phyloP scores from a whole-genome alignment of 1,140 invertebrate species.

The Drosophila rhopaloa region DNA sequence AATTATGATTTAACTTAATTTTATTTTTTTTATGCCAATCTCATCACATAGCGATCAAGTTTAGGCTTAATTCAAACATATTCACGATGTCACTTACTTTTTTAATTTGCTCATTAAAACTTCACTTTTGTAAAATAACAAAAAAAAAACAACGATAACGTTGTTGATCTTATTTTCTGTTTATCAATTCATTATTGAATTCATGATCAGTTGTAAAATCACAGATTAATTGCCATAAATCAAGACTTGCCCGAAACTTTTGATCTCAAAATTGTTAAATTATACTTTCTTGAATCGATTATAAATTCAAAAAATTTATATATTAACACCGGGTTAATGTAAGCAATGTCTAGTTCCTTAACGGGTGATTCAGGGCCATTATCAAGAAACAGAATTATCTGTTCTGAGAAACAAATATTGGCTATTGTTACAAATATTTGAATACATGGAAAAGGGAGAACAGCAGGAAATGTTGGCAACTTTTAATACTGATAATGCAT shows the following conservation, averaged over 20 bases:
- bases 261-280: background rate
- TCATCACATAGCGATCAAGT: background rate
- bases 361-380: no score
- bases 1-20: background rate
- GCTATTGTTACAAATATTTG: background rate
- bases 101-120: background rate
- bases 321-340: no score
- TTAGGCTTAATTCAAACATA: background rate
- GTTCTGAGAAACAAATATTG: background rate
- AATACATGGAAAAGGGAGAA: background rate
- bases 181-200: background rate
- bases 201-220: background rate
- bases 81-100: background rate
- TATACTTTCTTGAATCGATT: background rate
- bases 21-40: background rate
- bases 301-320: background rate
- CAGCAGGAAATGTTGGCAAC: background rate
- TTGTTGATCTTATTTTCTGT: no score
- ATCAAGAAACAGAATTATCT: no score
- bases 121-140: no score
- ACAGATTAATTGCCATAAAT: background rate
- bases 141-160: no score
- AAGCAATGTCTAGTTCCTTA: no score
- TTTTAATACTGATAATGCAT: background rate
- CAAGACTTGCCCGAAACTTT: background rate